Percentiles rank a stretch among this genome's conserved stretches.
Evolutionary conservation across 2,113 vertebrate genomes (phyloP).

Genomic region (Eulemur macaco): DNA sequence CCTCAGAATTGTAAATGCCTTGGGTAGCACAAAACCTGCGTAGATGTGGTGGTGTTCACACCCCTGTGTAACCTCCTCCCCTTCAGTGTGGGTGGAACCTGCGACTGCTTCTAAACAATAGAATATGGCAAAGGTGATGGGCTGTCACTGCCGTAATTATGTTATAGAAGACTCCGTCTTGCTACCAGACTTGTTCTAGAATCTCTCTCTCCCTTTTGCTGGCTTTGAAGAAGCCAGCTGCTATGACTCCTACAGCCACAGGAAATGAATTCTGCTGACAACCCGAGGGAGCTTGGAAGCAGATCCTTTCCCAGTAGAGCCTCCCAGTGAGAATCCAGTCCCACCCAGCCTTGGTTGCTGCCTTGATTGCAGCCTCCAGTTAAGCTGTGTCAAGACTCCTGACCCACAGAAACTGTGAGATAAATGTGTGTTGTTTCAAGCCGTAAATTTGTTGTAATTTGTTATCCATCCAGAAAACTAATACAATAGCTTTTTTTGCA

Average conservation of each 20-base stretch:
- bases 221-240: not conserved
- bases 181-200: not conserved
- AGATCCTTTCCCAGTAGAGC: not conserved
- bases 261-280: not conserved
- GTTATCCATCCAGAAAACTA: not conserved
- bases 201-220: not conserved
- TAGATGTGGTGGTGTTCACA: rapidly evolving
- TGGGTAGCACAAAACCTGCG: not conserved
- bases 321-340: not conserved
- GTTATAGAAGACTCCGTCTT: not conserved
- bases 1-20: not conserved
- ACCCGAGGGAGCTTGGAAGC: not conserved
- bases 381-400: not conserved
- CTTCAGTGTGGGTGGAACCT: not conserved
- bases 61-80: not conserved
- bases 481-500: not conserved
- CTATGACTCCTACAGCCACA: not conserved
- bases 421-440: not conserved
- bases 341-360: too few species aligned
- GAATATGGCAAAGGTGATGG: not conserved
- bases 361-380: not conserved
- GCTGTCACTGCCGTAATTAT: not conserved
- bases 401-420: not conserved
- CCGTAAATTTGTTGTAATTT: not conserved
- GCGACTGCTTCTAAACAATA: not conserved